Evolutionary conservation across 2,888 invertebrate species (phyloP), one percentile per base, ranked within the genome.

Genomic region (Morpho deidamia): DNA sequence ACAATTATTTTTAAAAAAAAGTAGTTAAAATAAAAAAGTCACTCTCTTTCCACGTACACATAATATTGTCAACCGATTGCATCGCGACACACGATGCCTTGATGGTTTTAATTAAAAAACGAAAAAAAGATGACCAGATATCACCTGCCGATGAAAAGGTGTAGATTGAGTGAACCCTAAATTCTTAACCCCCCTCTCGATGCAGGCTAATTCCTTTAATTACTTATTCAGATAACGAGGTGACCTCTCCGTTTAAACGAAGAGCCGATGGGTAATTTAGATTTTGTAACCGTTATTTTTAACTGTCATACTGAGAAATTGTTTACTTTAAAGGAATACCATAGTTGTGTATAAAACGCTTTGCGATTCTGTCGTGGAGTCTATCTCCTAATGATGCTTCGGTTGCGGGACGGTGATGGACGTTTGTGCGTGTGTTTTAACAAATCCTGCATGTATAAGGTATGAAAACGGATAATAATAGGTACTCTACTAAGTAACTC

Each of bases 91-190:
- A 79, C 78, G 80, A 85, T 76, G 78, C 80, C 68, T 68, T 72
- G 72, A 74, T 71, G 71, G 64, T 68, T 72, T 70, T 69, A 67
- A 76, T 81, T 78, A 79, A 81, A 79, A 76, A 74, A 78, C 76
- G 73, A 74, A 58, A 55, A 76, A 70, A 72, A 75, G 74, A 78
- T 70, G 66, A 68, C 65, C 68, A 61, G 71, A 76, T 72, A 76
- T 79, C 87, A 87, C 87, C 87, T 88, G 86, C 81, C 81, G 80
- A 76, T 74, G 69, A 56, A 73, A 85, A 85, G 86, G 86, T 86
- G 87, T 81, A 81, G 80, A 81, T 84, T 80, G 76, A 76, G 70
- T 63, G 68, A 72, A 71, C 80, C 83, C 80, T 78, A 81, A 85
- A 82, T 79, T 81, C 69, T 65, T 66, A 9, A 42, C 69, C 73